Conservation (phyloP, 2,888 invertebrate genomes). For the Corbicula japonica region DNA sequence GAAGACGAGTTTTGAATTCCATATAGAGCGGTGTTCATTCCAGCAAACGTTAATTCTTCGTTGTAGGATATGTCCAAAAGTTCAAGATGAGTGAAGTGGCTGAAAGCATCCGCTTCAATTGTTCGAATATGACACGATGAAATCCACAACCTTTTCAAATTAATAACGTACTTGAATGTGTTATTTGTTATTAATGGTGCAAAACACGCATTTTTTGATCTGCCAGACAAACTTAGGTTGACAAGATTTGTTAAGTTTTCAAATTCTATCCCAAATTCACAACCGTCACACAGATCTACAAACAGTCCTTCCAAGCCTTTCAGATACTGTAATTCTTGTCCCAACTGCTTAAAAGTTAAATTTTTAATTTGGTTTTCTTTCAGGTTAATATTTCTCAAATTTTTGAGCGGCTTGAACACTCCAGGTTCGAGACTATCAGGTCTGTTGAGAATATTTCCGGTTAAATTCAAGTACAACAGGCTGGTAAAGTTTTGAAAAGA, state of each 20-base stretch:
- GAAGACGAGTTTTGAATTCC: slow-evolving; percentile 39
- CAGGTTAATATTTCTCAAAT: slow-evolving; percentile 17
- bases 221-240: slow-evolving; percentile 26
- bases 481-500: slow-evolving; percentile 21
- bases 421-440: slow-evolving; percentile 18
- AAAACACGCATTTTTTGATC: neutral
- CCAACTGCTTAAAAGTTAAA: slow-evolving; percentile 24
- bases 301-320: slow-evolving; percentile 5
- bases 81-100: slow-evolving; percentile 29
- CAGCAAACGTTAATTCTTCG: slow-evolving; percentile 37
- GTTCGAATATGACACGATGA: slow-evolving; percentile 27
- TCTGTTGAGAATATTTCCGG: slow-evolving; percentile 16
- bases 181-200: slow-evolving; percentile 1
- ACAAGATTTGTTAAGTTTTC: slow-evolving; percentile 15
- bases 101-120: slow-evolving; percentile 35
- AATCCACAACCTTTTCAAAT: slow-evolving; percentile 29
- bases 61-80: slow-evolving; percentile 56
- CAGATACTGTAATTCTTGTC: slow-evolving; percentile 2
- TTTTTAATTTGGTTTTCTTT: slow-evolving; percentile 17
- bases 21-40: slow-evolving; percentile 48
- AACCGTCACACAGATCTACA: slow-evolving; percentile 12
- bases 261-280: slow-evolving; percentile 34
- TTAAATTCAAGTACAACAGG: slow-evolving; percentile 30
- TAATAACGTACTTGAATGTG: slow-evolving; percentile 33
- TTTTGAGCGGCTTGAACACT: slow-evolving; percentile 25